A percentile compares a stretch with the other conserved stretches of the same genome.
These are phyloP conservation scores for Agriotes lineatus DNA, from an alignment of 2,888 invertebrate species.

Conservation along the genomic window DNA sequence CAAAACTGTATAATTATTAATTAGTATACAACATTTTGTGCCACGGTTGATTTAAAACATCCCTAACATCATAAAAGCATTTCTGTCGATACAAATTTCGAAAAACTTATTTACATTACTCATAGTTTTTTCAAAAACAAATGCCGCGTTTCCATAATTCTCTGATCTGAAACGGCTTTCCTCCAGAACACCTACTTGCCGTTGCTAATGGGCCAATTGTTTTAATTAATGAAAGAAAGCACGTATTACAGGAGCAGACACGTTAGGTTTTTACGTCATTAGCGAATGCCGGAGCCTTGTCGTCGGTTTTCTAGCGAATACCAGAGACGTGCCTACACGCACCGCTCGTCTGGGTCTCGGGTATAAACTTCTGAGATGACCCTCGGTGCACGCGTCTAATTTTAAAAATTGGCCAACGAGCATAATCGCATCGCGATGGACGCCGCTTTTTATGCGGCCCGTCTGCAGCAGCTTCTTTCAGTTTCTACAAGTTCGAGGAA, in stretches of 20 bases:
- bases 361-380: not conserved
- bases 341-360: not conserved
- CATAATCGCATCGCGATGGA: not conserved
- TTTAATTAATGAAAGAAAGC: conserved; percentile 23
- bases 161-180: too few relatives aligned
- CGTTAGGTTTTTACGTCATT: conserved; percentile 28
- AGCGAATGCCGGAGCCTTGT: conserved; percentile 24
- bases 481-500: conserved; percentile 4
- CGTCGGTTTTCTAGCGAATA: conserved; percentile 12
- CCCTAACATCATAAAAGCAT: too few relatives aligned
- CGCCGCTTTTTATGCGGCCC: not conserved
- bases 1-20: too few relatives aligned
- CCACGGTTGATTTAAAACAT: too few relatives aligned
- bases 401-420: not conserved
- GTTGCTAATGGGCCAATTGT: conserved; percentile 20
- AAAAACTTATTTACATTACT: too few relatives aligned
- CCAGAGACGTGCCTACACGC: conserved; percentile 1
- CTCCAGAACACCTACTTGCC: conserved; percentile 4
- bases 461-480: not conserved
- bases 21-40: too few relatives aligned
- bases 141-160: too few relatives aligned
- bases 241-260: conserved; percentile 4
- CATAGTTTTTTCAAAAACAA: too few relatives aligned
- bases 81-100: too few relatives aligned
- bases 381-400: not conserved